Evolutionary conservation across 2,797 vertebrate species (phyloP).

Genomic region (Chaunax sp.): DNA sequence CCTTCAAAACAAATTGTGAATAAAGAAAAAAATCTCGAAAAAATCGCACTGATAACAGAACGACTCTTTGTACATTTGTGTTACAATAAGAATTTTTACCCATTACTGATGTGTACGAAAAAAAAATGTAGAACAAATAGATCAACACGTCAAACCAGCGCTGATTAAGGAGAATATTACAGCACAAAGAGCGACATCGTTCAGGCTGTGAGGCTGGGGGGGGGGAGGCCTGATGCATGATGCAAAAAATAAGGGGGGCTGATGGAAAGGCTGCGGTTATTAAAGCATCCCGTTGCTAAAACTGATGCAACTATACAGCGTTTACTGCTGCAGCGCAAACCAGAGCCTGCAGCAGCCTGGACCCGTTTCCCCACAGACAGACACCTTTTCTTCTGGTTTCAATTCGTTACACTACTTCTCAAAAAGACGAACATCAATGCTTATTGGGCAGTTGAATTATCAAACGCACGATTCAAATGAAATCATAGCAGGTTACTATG

Average conservation of each 20-base stretch:
- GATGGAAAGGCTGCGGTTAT: constrained; percentile 46
- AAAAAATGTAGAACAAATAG: not conserved
- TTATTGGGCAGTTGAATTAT: constrained; percentile 11
- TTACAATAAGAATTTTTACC: not conserved
- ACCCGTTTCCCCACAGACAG: constrained; percentile 34
- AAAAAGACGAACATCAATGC: constrained; percentile 15
- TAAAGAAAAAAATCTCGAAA: constrained; percentile 4
- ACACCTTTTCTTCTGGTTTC: constrained; percentile 40
- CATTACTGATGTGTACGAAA: constrained; percentile 1
- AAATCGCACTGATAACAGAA: not conserved
- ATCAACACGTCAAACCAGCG: constrained; percentile 11
- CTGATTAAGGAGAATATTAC: constrained; percentile 25
- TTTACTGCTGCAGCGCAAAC: constrained; percentile 56
- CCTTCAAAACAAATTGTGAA: constrained; percentile 14
- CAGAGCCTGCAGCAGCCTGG: constrained; percentile 42
- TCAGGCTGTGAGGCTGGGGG: constrained; percentile 19
- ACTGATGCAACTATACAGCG: constrained; percentile 60
- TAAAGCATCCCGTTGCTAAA: constrained; percentile 51
- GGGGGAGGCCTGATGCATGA: constrained; percentile 57
- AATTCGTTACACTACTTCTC: constrained; percentile 37
- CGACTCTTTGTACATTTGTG: not conserved
- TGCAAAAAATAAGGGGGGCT: constrained; percentile 54
- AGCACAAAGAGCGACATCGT: constrained; percentile 29
- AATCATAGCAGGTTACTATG: constrained; percentile 8
- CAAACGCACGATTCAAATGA: constrained; percentile 5